Percentiles rank a stretch among this genome's conserved stretches.
Conservation (phyloP, 2,113 vertebrate species). For the Antechinus flavipes region DNA sequence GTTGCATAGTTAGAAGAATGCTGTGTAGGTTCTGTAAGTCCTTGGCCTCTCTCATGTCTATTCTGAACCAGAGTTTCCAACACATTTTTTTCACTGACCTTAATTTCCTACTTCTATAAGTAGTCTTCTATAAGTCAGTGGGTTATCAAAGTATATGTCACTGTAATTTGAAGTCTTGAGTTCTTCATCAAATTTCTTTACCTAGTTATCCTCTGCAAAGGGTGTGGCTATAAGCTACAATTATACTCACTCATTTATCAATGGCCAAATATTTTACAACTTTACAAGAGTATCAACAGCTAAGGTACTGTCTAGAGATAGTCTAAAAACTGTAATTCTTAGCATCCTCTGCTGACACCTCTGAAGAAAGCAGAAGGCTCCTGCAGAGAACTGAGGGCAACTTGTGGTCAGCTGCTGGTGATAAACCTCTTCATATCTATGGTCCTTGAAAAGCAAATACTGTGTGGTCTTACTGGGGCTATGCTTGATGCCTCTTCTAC, state of each 20-base stretch:
- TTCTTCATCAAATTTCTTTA: background rate
- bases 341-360: background rate
- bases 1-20: background rate
- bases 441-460: background rate
- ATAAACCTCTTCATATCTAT: background rate
- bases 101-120: background rate
- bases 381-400: background rate
- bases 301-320: background rate
- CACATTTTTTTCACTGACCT: background rate
- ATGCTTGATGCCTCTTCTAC: background rate
- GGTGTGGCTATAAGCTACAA: background rate
- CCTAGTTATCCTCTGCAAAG: background rate
- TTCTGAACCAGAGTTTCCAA: background rate
- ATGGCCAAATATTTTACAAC: background rate
- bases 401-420: background rate
- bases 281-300: background rate
- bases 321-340: background rate
- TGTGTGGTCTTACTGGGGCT: background rate
- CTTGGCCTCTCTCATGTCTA: background rate
- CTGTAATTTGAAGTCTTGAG: background rate
- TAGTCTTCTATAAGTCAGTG: background rate
- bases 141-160: background rate
- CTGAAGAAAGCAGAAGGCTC: background rate
- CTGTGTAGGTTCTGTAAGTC: background rate
- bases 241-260: background rate